A percentile compares a stretch with the other conserved stretches of the same genome.
phyloP scores from a whole-genome alignment of 1,140 invertebrate genomes.

The honey bee (Apis mellifera) region Amel_HAv3.1 CM009936.2:10289001-10289500 shows the following conservation, averaged over 20 bases:
- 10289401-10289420: neutral
- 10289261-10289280: conserved; percentile 26
- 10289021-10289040: neutral
- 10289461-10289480: neutral
- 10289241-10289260: neutral
- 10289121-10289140: neutral
- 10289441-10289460: neutral
- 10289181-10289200: neutral
- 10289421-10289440: neutral
- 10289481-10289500: neutral
- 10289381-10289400: neutral
- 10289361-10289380: no score
- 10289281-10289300: neutral
- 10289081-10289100: neutral
- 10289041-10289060: neutral
- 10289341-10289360: neutral
- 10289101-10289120: no score
- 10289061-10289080: neutral
- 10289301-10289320: neutral
- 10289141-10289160: neutral
- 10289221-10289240: neutral
- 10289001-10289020: no score
- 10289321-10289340: neutral
- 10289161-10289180: neutral
- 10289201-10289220: conserved; percentile 14